Conservation (phyloP, 2,797 vertebrate species). For the Lutjanus argentimaculatus region DNA sequence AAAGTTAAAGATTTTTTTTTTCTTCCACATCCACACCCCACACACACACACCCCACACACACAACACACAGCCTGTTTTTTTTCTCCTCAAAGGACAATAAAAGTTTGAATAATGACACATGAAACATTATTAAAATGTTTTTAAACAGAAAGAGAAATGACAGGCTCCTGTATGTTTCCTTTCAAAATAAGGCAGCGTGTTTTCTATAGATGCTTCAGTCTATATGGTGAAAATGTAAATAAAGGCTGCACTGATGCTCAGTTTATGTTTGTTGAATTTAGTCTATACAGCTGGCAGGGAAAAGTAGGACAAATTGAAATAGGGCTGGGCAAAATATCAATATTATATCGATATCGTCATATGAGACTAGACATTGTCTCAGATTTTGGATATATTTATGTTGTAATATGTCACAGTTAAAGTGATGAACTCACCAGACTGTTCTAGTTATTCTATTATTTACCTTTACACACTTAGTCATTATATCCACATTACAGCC, state of each 20-base stretch:
- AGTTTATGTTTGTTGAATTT: conserved; percentile 19
- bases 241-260: conserved; percentile 7
- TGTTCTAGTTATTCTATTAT: no score
- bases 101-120: conserved; percentile 21
- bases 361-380: no score
- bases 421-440: no score
- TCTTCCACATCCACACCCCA: conserved; percentile 8
- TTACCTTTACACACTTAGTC: no score
- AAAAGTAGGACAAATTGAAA: conserved; percentile 1
- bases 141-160: neutral
- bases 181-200: neutral
- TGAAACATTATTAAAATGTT: conserved; percentile 18
- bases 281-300: neutral
- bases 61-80: neutral
- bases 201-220: conserved; percentile 19
- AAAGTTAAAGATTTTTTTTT: conserved; percentile 17
- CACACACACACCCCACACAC: neutral
- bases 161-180: conserved; percentile 1
- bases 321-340: no score
- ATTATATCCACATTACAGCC: no score
- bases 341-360: no score
- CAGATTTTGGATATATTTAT: no score
- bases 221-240: conserved; percentile 31
- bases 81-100: neutral
- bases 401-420: no score